Percentiles rank a stretch among this genome's conserved stretches.
Conservation (phyloP, 2,113 vertebrate species). For the Pelecanus crispus region DNA sequence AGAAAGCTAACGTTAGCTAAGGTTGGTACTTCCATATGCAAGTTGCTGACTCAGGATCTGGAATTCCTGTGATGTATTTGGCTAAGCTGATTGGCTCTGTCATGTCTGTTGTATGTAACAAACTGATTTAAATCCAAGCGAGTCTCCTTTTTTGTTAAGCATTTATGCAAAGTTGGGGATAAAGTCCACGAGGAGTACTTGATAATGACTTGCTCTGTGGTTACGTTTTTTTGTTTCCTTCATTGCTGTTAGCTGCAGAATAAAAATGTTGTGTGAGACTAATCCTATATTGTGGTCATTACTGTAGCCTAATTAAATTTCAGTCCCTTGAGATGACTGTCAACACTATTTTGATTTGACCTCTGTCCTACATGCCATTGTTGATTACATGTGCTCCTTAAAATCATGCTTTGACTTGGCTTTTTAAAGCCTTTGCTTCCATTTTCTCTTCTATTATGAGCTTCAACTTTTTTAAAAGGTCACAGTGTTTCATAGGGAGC, state of each 20-base stretch:
- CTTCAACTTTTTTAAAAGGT: background rate
- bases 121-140: background rate
- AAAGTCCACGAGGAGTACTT: background rate
- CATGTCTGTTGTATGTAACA: background rate
- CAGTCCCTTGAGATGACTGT: background rate
- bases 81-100: background rate
- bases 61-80: background rate
- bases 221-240: background rate
- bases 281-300: background rate
- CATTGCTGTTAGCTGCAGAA: background rate
- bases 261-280: background rate
- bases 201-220: background rate
- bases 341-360: background rate
- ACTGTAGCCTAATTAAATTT: slow-evolving; percentile 3
- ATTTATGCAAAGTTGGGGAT: background rate
- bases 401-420: background rate
- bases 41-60: background rate
- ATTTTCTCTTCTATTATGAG: background rate
- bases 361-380: background rate
- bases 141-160: background rate
- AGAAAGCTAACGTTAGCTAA: background rate
- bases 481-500: background rate
- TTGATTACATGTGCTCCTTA: background rate
- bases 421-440: slow-evolving; percentile 7
- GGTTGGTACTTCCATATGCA: background rate